Percentiles rank a stretch among this genome's conserved stretches.
Conservation (phyloP, 2,888 invertebrate species). For the Ectropis crepuscularia region DNA sequence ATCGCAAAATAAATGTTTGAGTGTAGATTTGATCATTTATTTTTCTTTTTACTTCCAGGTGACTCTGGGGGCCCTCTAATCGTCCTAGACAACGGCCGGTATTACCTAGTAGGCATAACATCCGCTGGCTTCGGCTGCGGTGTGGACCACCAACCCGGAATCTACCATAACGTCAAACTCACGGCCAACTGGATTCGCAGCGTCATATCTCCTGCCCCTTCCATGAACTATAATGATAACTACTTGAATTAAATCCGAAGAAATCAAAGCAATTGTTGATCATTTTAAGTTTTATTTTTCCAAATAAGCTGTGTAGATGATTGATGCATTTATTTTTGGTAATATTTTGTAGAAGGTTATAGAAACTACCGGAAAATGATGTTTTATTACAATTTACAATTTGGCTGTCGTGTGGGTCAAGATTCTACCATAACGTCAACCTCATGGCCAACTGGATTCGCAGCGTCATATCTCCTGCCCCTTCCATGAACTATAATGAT, state of each 20-base stretch:
- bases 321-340: no score
- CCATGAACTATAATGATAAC: conserved; percentile 58
- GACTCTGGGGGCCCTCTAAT: conserved; percentile 93
- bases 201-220: conserved; percentile 68
- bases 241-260: conserved; percentile 8
- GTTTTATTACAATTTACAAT: conserved; percentile 51
- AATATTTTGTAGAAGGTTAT: no score
- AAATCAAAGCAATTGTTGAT: not conserved
- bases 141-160: conserved; percentile 93
- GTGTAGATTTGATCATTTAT: not conserved
- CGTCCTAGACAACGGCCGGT: conserved; percentile 88
- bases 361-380: no score
- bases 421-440: conserved; percentile 93
- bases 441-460: conserved; percentile 89
- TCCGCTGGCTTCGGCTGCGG: conserved; percentile 95
- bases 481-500: conserved; percentile 60
- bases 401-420: conserved; percentile 94
- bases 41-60: conserved; percentile 71
- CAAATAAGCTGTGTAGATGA: no score
- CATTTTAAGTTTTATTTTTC: not conserved
- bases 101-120: conserved; percentile 92
- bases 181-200: conserved; percentile 89
- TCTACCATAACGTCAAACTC: conserved; percentile 91
- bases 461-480: conserved; percentile 70
- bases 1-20: not conserved